These are phyloP conservation scores for Drosophila formosana DNA, from an alignment of 2,888 invertebrate genomes.

Conservation along the genomic window DNA sequence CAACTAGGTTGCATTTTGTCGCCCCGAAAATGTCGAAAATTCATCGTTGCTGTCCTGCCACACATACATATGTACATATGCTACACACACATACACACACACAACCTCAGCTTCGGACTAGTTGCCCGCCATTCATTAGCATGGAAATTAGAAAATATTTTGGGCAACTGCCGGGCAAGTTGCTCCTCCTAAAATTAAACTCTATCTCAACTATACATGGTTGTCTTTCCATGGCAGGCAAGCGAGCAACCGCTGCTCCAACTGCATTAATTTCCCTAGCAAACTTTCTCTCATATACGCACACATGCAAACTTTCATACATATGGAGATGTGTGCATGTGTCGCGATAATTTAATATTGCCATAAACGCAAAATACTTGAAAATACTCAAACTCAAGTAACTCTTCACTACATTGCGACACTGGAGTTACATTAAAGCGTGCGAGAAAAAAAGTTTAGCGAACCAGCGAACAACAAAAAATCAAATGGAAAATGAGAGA, in stretches of 20 bases:
- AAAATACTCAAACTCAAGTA: slow-evolving; percentile 2
- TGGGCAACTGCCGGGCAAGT: slow-evolving; percentile 28
- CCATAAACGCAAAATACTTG: slow-evolving; percentile 16
- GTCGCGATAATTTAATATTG: slow-evolving; percentile 35
- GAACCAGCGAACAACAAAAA: neutral
- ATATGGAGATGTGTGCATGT: slow-evolving; percentile 21
- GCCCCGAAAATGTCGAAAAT: slow-evolving; percentile 24
- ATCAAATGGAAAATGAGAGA: neutral
- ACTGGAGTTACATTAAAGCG: neutral
- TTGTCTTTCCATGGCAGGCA: slow-evolving; percentile 26
- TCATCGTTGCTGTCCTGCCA: slow-evolving; percentile 8
- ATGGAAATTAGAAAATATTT: slow-evolving; percentile 72
- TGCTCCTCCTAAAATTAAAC: slow-evolving; percentile 10
- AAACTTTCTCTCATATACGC: slow-evolving; percentile 62
- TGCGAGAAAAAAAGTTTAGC: neutral
- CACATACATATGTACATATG: slow-evolving; percentile 8
- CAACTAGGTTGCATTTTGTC: slow-evolving; percentile 32
- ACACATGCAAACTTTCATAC: neutral
- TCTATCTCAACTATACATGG: slow-evolving; percentile 10
- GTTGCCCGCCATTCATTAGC: slow-evolving; percentile 66
- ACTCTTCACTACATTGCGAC: neutral
- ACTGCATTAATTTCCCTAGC: slow-evolving; percentile 66
- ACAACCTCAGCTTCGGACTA: slow-evolving; percentile 32
- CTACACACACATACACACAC: slow-evolving; percentile 9
- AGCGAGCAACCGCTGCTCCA: slow-evolving; percentile 36